Evolutionary conservation across 2,113 vertebrate genomes (phyloP).

Genomic region (Corapipo altera): DNA sequence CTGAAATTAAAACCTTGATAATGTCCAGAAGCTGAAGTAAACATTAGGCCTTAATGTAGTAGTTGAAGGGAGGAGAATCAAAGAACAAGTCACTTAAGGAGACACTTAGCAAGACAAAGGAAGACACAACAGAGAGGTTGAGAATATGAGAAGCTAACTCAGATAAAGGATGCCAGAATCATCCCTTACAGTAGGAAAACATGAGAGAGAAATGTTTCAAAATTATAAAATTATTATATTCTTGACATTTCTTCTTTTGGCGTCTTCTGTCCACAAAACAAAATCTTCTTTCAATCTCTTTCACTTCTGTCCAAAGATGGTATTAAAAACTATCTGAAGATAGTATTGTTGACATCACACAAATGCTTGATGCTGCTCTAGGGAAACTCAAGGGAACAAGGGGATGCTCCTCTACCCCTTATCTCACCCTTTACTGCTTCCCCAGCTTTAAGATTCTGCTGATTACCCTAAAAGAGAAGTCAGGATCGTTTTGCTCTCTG

Average conservation of each 20-base stretch:
- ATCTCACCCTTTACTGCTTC: background rate
- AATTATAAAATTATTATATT: background rate
- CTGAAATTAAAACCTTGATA: background rate
- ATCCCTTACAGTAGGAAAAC: background rate
- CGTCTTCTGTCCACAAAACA: background rate
- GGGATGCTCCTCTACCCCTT: background rate
- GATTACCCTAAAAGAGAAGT: background rate
- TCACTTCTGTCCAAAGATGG: background rate
- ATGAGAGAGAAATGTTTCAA: background rate
- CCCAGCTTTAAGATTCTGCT: background rate
- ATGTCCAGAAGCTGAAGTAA: background rate
- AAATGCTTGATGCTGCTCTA: background rate
- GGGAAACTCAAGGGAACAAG: background rate
- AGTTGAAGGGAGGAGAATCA: background rate
- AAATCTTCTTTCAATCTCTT: background rate
- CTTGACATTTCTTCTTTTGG: background rate
- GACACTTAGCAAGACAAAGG: background rate
- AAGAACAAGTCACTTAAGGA: background rate
- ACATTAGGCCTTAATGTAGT: background rate
- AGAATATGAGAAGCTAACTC: background rate
- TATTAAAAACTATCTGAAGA: background rate
- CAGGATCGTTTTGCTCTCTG: background rate
- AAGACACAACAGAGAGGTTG: background rate
- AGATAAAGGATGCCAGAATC: background rate
- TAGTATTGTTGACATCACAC: background rate